These are phyloP conservation scores for Sebastes variabilis DNA, from an alignment of 2,797 vertebrate genomes.

Conservation along the genomic window DNA sequence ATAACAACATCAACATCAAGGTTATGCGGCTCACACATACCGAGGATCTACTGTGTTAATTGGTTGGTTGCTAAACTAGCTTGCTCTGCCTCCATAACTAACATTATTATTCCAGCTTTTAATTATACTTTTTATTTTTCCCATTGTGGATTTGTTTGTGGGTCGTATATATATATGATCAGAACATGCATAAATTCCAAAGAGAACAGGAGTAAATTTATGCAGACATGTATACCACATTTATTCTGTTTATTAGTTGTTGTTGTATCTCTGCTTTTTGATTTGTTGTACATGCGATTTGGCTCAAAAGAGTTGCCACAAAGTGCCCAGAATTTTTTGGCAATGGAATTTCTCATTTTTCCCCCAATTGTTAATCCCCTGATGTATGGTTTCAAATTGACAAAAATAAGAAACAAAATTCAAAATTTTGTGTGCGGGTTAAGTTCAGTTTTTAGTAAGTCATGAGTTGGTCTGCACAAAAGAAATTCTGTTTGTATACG, in stretches of 20 bases:
- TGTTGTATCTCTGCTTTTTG: constrained; percentile 36
- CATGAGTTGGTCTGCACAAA: neutral
- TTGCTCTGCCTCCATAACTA: constrained; percentile 18
- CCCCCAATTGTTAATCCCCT: constrained; percentile 54
- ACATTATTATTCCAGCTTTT: neutral
- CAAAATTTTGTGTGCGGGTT: neutral
- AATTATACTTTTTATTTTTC: constrained; percentile 37
- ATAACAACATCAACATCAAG: neutral
- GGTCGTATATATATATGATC: constrained; percentile 55
- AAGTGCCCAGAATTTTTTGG: constrained; percentile 29
- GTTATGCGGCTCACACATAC: constrained; percentile 57
- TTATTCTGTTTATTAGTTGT: constrained; percentile 35
- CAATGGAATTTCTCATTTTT: constrained; percentile 27
- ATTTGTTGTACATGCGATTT: constrained; percentile 40
- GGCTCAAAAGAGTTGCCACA: neutral
- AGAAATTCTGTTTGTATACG: neutral
- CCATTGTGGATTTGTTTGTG: constrained; percentile 28
- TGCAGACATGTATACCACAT: constrained; percentile 75
- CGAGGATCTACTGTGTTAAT: constrained; percentile 51
- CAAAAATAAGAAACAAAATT: constrained; percentile 38
- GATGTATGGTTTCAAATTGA: constrained; percentile 50
- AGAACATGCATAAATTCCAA: constrained; percentile 29
- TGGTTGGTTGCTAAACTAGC: neutral
- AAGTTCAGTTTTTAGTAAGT: neutral
- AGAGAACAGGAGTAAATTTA: constrained; percentile 57